A percentile compares a stretch with the other conserved stretches of the same genome.
phyloP scores from a whole-genome alignment of 2,113 vertebrate species.

The Python bivittatus region DNA sequence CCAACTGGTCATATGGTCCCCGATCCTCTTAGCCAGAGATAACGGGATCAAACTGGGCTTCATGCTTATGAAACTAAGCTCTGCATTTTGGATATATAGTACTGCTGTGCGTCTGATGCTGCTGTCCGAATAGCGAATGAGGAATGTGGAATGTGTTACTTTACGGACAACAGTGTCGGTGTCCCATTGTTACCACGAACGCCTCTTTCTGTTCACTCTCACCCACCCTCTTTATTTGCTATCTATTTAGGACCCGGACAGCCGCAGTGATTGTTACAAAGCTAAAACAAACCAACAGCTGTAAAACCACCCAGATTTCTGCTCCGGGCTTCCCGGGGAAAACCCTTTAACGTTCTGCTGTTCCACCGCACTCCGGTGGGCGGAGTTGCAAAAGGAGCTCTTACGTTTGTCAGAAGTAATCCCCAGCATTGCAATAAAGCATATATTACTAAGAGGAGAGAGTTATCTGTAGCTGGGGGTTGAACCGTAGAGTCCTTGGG shows the following conservation, averaged over 20 bases:
- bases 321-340: conserved; percentile 9
- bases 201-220: no score
- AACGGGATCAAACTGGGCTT: no score
- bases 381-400: neutral
- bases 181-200: neutral
- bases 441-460: no score
- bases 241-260: no score
- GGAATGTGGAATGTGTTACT: neutral
- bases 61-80: neutral
- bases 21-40: neutral
- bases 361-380: neutral
- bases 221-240: neutral
- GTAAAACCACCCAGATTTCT: neutral
- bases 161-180: neutral
- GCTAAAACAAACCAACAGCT: neutral
- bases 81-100: neutral
- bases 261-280: neutral
- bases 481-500: no score
- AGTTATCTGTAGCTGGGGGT: no score
- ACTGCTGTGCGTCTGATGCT: neutral
- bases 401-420: neutral
- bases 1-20: neutral
- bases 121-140: neutral
- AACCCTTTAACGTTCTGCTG: conserved; percentile 25
- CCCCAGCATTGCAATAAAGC: neutral